Evolutionary conservation across 2,113 vertebrate species (phyloP), one percentile per base, ranked within the genome.

Genomic region (Clupea harengus): DNA sequence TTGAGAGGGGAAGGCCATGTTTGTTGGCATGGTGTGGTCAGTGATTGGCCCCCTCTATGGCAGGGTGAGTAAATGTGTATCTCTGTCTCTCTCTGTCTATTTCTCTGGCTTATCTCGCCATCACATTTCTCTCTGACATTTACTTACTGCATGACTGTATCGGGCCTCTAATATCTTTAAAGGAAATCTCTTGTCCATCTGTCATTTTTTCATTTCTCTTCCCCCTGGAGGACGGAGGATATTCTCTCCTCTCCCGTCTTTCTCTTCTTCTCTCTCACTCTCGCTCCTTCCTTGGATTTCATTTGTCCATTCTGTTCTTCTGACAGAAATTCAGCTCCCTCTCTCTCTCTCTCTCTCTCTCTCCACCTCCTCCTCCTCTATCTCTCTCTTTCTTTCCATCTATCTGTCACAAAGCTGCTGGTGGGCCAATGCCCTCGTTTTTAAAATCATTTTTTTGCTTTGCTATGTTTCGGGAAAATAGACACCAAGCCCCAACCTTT

Each of bases 201-300:
- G 91, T 92, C 91, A 91, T 90, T 91, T 91, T 86, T 91, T 88
- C 90, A 91, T 90, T 82, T 89, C 18, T 87, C 46, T 90, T 87
- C 89, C 83, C 86, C 91, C 92, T 89, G 60, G 90, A 91, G 92
- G 91, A 87, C 64, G 45, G 82, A 60, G 49, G 87, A 60, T 91
- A 90, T 92, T 90, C 91, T 88, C 89, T 89, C 17, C 39, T 83
- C 22, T 2, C 7, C 46, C 46, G 64, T 78, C 78, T n/a, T 46
- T 50, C n/a, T 28, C 83, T 20, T 9, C 25, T 28, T 28, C 46
- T 28, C 64, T n/a, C 25, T 87, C 83, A 83, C 86, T 81, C 85
- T 82, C 49, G 18, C 9, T 78, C 10, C 32, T 78, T 78, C 72
- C 28, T 28, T 44, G 72, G 28, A 78, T 84, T 86, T 85, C 44